Evolutionary conservation across 2,797 vertebrate genomes (phyloP).

Genomic region (Neoniphon sammara): DNA sequence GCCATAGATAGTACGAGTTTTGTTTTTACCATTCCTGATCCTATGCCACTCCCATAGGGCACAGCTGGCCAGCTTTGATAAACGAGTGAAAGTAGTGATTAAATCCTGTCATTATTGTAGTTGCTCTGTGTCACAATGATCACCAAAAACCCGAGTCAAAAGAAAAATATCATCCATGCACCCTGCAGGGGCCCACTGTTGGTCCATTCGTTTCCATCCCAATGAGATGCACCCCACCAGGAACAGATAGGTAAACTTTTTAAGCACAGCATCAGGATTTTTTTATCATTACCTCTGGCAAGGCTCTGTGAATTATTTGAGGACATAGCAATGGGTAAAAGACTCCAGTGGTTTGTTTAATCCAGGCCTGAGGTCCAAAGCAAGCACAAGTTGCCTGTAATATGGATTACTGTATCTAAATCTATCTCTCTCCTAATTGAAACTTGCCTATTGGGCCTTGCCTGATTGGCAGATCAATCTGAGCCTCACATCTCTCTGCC

Average conservation of each 20-base stretch:
- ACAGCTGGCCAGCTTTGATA: conserved; percentile 21
- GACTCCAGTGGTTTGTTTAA: conserved; percentile 45
- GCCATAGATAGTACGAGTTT: conserved; percentile 22
- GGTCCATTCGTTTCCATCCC: conserved; percentile 41
- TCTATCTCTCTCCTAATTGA: conserved; percentile 48
- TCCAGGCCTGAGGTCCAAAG: conserved; percentile 31
- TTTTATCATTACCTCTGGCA: conserved; percentile 32
- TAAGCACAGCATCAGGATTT: conserved; percentile 1
- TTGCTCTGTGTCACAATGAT: conserved; percentile 22
- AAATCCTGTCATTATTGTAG: conserved; percentile 44
- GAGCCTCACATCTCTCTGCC: conserved; percentile 23
- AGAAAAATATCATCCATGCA: conserved; percentile 21
- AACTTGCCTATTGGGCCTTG: conserved; percentile 34
- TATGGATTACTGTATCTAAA: conserved; percentile 46
- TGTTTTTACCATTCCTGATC: conserved; percentile 48
- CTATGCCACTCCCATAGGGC: conserved; percentile 39
- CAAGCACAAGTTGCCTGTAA: conserved; percentile 45
- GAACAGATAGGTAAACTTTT: conserved; percentile 32
- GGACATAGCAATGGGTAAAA: conserved; percentile 37
- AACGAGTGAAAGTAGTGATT: conserved; percentile 28
- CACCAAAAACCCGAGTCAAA: conserved; percentile 6
- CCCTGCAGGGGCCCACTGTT: conserved; percentile 2
- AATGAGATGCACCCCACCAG: conserved; percentile 30
- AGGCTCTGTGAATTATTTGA: conserved; percentile 47
- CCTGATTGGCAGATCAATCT: conserved; percentile 57